Percentiles rank a stretch among this genome's conserved stretches.
Evolutionary conservation across 2,113 vertebrate species (phyloP).

Genomic region (Panurus biarmicus): DNA sequence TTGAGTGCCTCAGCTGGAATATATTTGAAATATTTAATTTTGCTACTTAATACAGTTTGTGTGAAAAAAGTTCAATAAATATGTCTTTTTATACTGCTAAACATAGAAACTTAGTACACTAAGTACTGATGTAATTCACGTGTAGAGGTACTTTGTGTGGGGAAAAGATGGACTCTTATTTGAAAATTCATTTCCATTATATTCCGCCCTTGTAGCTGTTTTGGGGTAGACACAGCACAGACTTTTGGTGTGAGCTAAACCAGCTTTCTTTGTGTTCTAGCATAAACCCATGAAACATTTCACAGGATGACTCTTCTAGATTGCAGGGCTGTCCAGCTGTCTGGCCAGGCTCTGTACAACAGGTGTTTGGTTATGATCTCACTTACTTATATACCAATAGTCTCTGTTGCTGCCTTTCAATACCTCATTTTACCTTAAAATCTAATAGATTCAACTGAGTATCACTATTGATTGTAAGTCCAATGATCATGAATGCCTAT

Average conservation of each 20-base stretch:
- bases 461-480: neutral
- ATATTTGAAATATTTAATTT: neutral
- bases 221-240: neutral
- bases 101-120: neutral
- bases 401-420: neutral
- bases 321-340: neutral
- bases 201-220: neutral
- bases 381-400: neutral
- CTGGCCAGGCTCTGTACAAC: neutral
- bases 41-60: neutral
- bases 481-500: neutral
- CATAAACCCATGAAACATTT: neutral
- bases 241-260: neutral
- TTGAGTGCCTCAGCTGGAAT: neutral
- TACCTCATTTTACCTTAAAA: neutral
- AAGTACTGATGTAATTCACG: neutral
- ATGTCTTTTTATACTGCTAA: neutral
- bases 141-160: neutral
- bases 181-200: neutral
- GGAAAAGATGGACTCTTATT: neutral
- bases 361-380: conserved; percentile 16
- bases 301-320: neutral
- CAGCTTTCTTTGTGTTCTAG: neutral
- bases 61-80: neutral
- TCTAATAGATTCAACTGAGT: neutral